Evolutionary conservation across 2,113 vertebrate genomes (phyloP), one percentile per base, ranked within the genome.

Genomic region (Garra rufa): DNA sequence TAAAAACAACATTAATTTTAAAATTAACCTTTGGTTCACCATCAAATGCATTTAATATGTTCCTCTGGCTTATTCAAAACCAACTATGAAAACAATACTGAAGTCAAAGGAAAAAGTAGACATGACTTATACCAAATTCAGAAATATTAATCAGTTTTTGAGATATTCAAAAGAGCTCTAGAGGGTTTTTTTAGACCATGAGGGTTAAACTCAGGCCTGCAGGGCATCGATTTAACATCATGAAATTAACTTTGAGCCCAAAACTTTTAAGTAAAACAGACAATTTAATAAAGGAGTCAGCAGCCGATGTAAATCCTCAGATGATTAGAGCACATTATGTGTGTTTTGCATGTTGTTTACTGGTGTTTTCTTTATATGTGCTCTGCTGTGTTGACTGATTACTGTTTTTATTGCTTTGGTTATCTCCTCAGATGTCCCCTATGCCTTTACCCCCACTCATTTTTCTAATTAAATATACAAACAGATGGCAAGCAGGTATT

Each of bases 401-500:
- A 50, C 52, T 15, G 19, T 63, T 65, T 75, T 85, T 75, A 65
- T 50, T 74, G 77, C 76, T 75, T 71, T 50, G 34, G 50, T 65
- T 75, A 50, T 81, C 77, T 85, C 84, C 28, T 80, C 67, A 65
- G 52, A 81, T 57, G 30, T 75, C 81, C 79, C 28, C 41, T 38
- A 59, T 80, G 65, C 50, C 69, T 55, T 34, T 43, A 28, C 69
- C 19, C 24, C 3, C 17, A 34, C 34, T 57, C 21, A 17, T 41
- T 65, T n/a, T 71, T 65, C 61, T 84, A 86, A 88, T 86, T 88
- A 86, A 84, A 69, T 44, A 76, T 44, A 55, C 50, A 67, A 55
- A 71, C 87, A 86, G 84, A 83, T 86, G 84, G 87, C 52, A 84
- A 70, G 52, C 69, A 70, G 76, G 80, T 83, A 76, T 75, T 52